Base-by-base conservation (phyloP, 1,140 invertebrate genomes). In the Trissolcus basalis region DNA sequence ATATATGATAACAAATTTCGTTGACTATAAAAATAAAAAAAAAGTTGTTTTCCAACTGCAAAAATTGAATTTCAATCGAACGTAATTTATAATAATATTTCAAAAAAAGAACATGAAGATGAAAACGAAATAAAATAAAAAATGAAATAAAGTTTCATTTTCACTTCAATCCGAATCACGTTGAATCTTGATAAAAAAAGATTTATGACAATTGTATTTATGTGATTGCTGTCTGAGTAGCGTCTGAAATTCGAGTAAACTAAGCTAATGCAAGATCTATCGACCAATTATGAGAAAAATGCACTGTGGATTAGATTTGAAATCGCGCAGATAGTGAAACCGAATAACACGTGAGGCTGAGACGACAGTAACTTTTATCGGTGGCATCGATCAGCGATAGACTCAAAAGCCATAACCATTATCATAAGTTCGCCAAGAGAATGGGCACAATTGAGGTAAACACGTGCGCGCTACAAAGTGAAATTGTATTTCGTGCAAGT, bases 401-500 rank as follows among this genome's bases (percentile, higher is more conserved):
- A 48, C 54, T 61, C 43, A 41, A 48, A 50, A 41, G 39, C 16
- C 33, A 27, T 45, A 14, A 36, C 43, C 48, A 65, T 76, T 60
- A 65, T 65, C 55, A 53, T 70, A 75, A 36, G 41, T 41, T 71
- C 13, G 45, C 39, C 14, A 9, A 39, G 43, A 70, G 67, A 70
- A 67, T 71, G 50, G 60, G 11, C 32, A 58, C 58, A 35, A 74
- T 63, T 61, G 47, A 27, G 50, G 51, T 58, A 53, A 77, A 67
- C 45, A 41, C 32, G 48, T 47, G 55, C 32, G 48, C 39, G 55
- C 9, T 39, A 45, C 49, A 16, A 44, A 54, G 35, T 19, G 10
- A 77, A 77, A 77, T 58, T 70, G 61, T 69, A 65, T 70, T 68
- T 61, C 39, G 33, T 15, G 39, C n/a, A n/a, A 48, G 13, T 45